phyloP scores from a whole-genome alignment of 2,797 vertebrate species.

The Gymnocypris eckloni region DNA sequence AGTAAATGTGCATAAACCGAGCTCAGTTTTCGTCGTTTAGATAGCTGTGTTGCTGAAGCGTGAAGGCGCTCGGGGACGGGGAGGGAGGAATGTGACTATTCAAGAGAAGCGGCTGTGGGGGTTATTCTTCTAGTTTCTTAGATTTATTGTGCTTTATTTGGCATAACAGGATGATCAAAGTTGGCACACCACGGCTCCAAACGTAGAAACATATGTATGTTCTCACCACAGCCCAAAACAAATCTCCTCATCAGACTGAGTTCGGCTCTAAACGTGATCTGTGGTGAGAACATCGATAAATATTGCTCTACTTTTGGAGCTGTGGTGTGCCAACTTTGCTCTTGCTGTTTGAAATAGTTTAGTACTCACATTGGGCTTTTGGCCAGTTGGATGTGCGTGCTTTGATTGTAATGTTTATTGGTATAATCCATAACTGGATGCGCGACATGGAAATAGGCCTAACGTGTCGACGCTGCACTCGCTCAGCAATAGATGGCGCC shows the following conservation, averaged over 20 bases:
- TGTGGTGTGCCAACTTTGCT: too few relatives aligned
- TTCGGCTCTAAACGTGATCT: too few relatives aligned
- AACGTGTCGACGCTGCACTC: neutral
- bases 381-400: too few relatives aligned
- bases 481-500: conserved; percentile 15
- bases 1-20: neutral
- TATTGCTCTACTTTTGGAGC: too few relatives aligned
- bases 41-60: neutral
- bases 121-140: too few relatives aligned
- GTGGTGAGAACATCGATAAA: too few relatives aligned
- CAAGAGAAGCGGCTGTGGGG: neutral
- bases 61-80: neutral
- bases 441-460: neutral
- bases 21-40: neutral
- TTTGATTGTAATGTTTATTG: neutral
- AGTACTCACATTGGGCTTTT: too few relatives aligned
- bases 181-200: too few relatives aligned
- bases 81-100: neutral
- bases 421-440: neutral
- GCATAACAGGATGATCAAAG: neutral
- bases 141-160: neutral
- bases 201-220: too few relatives aligned
- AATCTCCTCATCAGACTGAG: too few relatives aligned
- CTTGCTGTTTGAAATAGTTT: too few relatives aligned
- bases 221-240: too few relatives aligned